phyloP scores from a whole-genome alignment of 2,113 vertebrate species.

The Nyctibius bracteatus region DNA sequence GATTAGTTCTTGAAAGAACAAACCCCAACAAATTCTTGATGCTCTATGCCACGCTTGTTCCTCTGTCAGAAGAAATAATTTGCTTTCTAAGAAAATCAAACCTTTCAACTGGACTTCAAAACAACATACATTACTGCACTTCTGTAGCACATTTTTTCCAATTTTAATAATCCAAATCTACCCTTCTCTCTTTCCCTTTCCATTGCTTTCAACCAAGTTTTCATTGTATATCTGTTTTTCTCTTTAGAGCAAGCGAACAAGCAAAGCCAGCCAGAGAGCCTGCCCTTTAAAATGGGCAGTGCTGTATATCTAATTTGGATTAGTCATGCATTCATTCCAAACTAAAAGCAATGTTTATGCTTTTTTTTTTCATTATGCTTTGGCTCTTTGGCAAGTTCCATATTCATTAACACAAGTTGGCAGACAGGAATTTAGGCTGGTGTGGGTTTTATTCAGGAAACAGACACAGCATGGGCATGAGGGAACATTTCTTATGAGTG shows the following conservation, averaged over 20 bases:
- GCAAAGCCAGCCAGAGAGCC: not conserved
- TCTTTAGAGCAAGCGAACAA: not conserved
- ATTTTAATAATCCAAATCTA: not conserved
- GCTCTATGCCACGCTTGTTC: not conserved
- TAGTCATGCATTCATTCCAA: conserved; percentile 31
- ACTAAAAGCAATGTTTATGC: conserved; percentile 27
- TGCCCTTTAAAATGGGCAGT: conserved; percentile 46
- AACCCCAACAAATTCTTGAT: not conserved
- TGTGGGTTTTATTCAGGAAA: conserved; percentile 43
- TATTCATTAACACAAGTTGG: conserved; percentile 56
- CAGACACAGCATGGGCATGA: not conserved
- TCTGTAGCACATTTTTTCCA: not conserved
- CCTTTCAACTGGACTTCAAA: not conserved
- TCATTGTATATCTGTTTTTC: not conserved
- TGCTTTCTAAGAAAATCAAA: not conserved
- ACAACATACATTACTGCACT: not conserved
- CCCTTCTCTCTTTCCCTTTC: not conserved
- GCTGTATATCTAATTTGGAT: conserved; percentile 43
- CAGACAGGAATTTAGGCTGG: conserved; percentile 22
- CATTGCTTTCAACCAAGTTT: not conserved
- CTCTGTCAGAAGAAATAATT: not conserved
- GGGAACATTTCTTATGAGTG: conserved; percentile 54
- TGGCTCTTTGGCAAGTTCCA: conserved; percentile 28
- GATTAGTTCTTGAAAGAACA: not conserved
- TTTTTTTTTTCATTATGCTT: not conserved